Evolutionary conservation across 2,888 invertebrate species (phyloP), one percentile per base, ranked within the genome.

Genomic region (Metopia argyrocephala): DNA sequence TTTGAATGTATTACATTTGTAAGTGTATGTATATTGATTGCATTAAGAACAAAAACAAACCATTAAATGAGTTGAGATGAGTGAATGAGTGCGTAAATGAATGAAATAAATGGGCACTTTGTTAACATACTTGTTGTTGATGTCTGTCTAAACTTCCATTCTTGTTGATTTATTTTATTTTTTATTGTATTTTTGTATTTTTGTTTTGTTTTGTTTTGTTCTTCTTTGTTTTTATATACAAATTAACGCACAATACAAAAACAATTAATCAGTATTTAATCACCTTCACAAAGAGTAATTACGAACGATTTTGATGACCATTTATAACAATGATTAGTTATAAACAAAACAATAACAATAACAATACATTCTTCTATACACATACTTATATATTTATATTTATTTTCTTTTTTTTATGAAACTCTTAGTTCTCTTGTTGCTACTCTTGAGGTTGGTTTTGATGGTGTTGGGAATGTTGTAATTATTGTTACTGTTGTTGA

Each of bases 211-310:
- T n/a, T n/a, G n/a, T n/a, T n/a, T 18, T 31, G 38, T 46, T 56
- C 27, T 15, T n/a, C 5, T 25, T 57, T 59, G 48, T 48, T 62
- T 54, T n/a, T n/a, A n/a, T 48, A 48, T 54, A 61, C 64, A 66
- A 75, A 75, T 75, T 70, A 71, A 62, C 65, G 52, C 66, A 71
- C 79, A 66, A 61, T 56, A 62, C 48, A 62, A 18, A 71, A 75
- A 54, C 65, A 75, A 70, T 79, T 79, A 76, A 79, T 79, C 79
- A 71, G 65, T 66, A 56, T 66, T 76, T 71, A 79, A 66, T 76
- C 79, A 62, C 48, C 70, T 28, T 46, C 52, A 70, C 45, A 61
- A 68, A 76, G 61, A 68, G 54, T 61, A 76, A 68, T 68, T 76
- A 54, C 46, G 18, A 70, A 65, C 46, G 61, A 70, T 62, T 66